Percentiles rank a stretch among this genome's conserved stretches.
Evolutionary conservation across 2,113 vertebrate species (phyloP).

Genomic region (Pycnonotus jocosus): DNA sequence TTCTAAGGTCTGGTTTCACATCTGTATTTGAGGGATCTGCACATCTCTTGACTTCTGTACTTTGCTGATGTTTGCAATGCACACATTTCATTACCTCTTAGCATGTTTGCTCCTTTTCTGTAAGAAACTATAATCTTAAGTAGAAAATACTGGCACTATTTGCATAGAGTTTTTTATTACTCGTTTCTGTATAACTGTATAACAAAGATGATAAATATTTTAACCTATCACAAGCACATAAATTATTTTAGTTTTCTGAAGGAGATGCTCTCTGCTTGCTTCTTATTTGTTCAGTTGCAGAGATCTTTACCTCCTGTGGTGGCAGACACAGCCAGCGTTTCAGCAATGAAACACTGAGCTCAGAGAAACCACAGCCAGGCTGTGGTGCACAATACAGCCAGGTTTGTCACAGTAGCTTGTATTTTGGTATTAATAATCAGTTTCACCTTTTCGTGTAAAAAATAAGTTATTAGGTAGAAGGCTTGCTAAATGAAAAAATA

Average conservation of each 20-base stretch:
- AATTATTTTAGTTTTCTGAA: background rate
- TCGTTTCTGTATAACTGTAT: background rate
- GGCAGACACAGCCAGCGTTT: background rate
- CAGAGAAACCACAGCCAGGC: background rate
- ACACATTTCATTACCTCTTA: background rate
- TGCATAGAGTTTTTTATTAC: background rate
- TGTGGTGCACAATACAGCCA: background rate
- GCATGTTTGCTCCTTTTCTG: background rate
- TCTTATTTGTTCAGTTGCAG: background rate
- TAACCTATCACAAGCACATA: background rate
- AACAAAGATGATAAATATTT: background rate
- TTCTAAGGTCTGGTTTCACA: background rate
- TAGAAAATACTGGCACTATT: background rate
- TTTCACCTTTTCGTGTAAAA: background rate
- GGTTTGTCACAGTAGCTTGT: background rate
- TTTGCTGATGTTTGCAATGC: background rate
- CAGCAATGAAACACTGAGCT: accelerated
- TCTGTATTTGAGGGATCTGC: background rate
- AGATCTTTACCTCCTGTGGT: background rate
- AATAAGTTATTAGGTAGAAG: background rate
- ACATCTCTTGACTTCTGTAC: background rate
- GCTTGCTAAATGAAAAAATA: background rate
- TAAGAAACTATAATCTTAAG: background rate
- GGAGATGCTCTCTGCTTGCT: background rate
- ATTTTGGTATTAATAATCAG: background rate